Base-by-base conservation (phyloP, 2,797 vertebrate species). In the Ataeniobius toweri region DNA sequence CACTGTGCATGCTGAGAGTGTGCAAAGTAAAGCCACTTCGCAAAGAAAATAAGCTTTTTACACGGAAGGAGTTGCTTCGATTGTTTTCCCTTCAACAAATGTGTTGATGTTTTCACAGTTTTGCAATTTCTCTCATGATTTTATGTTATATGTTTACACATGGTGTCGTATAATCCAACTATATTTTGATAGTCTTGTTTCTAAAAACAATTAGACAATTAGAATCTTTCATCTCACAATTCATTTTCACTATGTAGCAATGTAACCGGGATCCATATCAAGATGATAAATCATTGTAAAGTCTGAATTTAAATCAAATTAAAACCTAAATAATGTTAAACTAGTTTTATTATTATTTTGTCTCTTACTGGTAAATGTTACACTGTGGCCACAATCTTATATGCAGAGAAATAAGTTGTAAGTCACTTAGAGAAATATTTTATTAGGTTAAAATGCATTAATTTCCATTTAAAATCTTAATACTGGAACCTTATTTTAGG, bases 11-110 rank as follows among this genome's bases (percentile, higher is more conserved):
- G 84, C 85, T 80, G 61, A 80, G 79, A 85, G 81, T 86, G 88
- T 86, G 82, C 88, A 85, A 85, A 89, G 90, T 88, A 88, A 89
- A 88, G 89, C 82, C 88, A 87, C 85, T 90, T 89, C 81, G 79
- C 71, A 8, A 71, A 75, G 74, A 74, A 78, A 82, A 84, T 77
- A 81, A 83, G 85, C 80, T 73, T 59, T 63, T 82, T 82, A 77
- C 87, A 80, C 79, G 76, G 77, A 83, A 83, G 28, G 83, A 86
- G 86, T 81, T 77, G 81, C 86, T 82, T 78, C 67, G 77, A 73
- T 80, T 48, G 77, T 58, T 6, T 79, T 90, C 80, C 83, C 80
- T 39, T 80, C 76, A 12, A 73, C 59, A 74, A 87, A 83, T 53
- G 77, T 85, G 83, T 86, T 22, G 63, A 77, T 76, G 71, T 79